Conservation (phyloP, 2,113 vertebrate species). For the Microcebus lehilahytsara region DNA sequence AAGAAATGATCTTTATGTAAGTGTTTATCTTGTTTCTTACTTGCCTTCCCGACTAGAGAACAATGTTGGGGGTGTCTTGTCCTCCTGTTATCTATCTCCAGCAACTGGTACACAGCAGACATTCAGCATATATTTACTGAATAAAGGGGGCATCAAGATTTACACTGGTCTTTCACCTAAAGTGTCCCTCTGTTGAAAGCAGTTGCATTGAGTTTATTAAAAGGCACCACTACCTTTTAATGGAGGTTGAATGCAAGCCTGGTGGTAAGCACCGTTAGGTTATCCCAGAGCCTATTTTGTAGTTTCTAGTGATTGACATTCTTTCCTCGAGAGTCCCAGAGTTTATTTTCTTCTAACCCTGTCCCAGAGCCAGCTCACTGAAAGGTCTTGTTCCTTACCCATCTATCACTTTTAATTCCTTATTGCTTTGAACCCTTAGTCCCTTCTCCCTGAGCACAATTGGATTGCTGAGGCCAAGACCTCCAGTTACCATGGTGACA, state of each 20-base stretch:
- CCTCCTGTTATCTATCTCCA: background rate
- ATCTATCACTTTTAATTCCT: slow-evolving; percentile 27
- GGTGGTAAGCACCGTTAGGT: background rate
- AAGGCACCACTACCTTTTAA: background rate
- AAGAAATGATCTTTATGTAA: background rate
- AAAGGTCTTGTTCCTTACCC: slow-evolving; percentile 1
- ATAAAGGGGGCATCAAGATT: background rate
- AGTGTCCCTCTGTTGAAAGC: background rate
- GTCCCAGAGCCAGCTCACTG: background rate
- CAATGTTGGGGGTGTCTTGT: background rate
- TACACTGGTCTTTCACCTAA: background rate
- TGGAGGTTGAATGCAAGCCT: background rate
- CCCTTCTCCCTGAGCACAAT: background rate
- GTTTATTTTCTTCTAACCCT: background rate
- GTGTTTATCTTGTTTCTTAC: background rate
- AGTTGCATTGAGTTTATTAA: background rate
- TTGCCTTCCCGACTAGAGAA: background rate
- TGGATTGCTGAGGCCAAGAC: background rate
- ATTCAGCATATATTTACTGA: background rate
- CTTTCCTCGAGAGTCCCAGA: background rate
- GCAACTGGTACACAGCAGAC: background rate
- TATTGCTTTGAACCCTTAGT: background rate
- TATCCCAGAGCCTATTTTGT: background rate
- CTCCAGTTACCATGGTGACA: background rate
- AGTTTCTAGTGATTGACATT: background rate